Percentiles rank a stretch among this genome's conserved stretches.
Evolutionary conservation across 2,797 vertebrate genomes (phyloP).

Genomic region (Mormyrops boulengeri): DNA sequence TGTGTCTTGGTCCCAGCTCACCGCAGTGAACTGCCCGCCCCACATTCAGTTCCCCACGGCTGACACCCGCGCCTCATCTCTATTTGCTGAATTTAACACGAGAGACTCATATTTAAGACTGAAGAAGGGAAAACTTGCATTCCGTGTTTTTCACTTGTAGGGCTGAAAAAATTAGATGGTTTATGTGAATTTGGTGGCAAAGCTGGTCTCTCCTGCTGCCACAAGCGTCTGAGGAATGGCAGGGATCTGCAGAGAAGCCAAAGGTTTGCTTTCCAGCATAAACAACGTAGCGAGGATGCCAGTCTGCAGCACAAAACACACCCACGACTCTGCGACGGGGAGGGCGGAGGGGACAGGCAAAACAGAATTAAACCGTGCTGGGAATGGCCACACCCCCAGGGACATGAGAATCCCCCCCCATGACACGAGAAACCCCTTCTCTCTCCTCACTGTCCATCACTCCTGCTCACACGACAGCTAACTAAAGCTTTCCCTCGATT

Average conservation of each 20-base stretch:
- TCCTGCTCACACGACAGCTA: constrained; percentile 12
- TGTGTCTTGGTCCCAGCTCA: neutral
- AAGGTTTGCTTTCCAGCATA: neutral
- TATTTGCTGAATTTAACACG: neutral
- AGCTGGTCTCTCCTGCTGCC: neutral
- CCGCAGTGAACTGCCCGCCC: neutral
- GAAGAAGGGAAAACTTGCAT: neutral
- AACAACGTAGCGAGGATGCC: neutral
- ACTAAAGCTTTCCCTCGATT: constrained; percentile 24
- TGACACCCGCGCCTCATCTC: neutral
- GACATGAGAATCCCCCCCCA: neutral
- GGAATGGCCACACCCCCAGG: constrained; percentile 1
- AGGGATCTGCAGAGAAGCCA: neutral
- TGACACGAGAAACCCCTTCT: neutral
- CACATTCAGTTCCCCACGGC: neutral
- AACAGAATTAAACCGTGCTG: neutral
- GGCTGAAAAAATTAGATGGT: neutral
- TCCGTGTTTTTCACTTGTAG: neutral
- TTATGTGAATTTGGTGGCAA: neutral
- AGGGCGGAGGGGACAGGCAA: neutral
- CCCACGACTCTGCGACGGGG: neutral
- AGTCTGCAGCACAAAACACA: neutral
- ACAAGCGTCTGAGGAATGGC: neutral
- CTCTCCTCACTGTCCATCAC: neutral
- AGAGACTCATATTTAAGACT: neutral